phyloP scores from a whole-genome alignment of 2,888 invertebrate genomes.

The Boloria selene region DNA sequence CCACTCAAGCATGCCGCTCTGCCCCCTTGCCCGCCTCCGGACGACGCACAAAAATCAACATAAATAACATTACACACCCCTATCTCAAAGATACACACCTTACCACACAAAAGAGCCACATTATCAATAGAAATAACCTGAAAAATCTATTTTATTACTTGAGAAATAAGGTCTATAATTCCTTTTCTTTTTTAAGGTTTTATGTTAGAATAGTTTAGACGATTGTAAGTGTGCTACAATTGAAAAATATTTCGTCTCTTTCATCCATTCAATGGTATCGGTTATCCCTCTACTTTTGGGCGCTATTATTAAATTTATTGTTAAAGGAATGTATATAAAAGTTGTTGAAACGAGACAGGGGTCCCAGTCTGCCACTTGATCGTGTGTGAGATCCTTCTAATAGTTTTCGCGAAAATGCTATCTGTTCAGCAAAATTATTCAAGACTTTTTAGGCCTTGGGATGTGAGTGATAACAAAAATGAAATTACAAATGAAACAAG shows the following conservation, averaged over 20 bases:
- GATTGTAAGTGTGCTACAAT: conserved; percentile 77
- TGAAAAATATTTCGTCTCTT: conserved; percentile 81
- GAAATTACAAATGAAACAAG: conserved; percentile 34
- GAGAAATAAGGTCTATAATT: conserved; percentile 44
- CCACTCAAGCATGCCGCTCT: conserved; percentile 71
- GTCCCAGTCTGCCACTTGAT: conserved; percentile 67
- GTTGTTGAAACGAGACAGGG: conserved; percentile 75
- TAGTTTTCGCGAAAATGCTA: conserved; percentile 57
- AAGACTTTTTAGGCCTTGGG: conserved; percentile 85
- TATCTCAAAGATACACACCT: conserved; percentile 73
- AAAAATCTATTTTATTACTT: conserved; percentile 41
- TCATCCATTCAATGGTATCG: conserved; percentile 71
- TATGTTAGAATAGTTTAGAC: conserved; percentile 46
- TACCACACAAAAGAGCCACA: conserved; percentile 45
- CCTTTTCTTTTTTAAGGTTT: conserved; percentile 1
- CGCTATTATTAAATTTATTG: conserved; percentile 81
- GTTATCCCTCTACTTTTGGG: conserved; percentile 72
- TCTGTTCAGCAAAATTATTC: conserved; percentile 71
- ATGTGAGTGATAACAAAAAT: conserved; percentile 67
- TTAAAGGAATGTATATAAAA: conserved; percentile 80
- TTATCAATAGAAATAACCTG: conserved; percentile 35
- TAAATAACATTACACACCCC: conserved; percentile 82
- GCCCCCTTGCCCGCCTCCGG: conserved; percentile 75
- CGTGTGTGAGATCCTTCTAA: conserved; percentile 60
- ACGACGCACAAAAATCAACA: conserved; percentile 78